Base-by-base conservation (phyloP, 1,140 invertebrate species). In the Micrasema longulum region DNA sequence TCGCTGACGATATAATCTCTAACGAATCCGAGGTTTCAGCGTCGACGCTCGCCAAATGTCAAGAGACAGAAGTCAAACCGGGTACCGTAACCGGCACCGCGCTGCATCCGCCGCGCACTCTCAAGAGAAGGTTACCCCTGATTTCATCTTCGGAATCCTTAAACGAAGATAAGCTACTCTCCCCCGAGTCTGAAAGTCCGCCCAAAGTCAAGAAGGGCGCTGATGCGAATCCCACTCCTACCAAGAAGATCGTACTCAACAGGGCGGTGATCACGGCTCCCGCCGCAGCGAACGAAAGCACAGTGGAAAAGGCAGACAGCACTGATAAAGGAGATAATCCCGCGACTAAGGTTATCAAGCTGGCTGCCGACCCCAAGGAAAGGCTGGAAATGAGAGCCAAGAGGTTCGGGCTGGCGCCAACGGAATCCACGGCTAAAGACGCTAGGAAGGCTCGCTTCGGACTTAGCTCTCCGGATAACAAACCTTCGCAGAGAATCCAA, bases 301-400 rank as follows among this genome's bases (percentile, higher is more conserved):
- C 12, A 20, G 52, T 31, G 10, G 16, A 36, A 16, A 67, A 75
- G 22, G 60, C 10, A 69, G 71, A 67, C 55, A 69, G 53, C 41
- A 36, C 79, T 66, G 69, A 72, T 45, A 78, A 78, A 74, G 68
- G 45, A 16, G 70, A 36, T 36, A 67, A 5, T 36, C 69, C 52
- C 26, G 35, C 70, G 78, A 41, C 53, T 79, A 35, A 82, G 86
- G 14, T 47, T 4, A 12, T 88, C 75, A 93, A 89, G 84, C 78
- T 89, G 65, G 86, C 90, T 55, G 72, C 92, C 43, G 88, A 88
- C 77, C 78, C 85, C 2, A 91, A 92, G 81, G 91, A 92, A 79
- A 86, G 91, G 63, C 77, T 93, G 53, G 91, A 93, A 80, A 87
- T 93, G 87, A 87, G 92, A 76, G 92, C 92, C 1, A 93, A 93